Conservation (phyloP, 1,140 invertebrate genomes). For the Solen grandis region DNA sequence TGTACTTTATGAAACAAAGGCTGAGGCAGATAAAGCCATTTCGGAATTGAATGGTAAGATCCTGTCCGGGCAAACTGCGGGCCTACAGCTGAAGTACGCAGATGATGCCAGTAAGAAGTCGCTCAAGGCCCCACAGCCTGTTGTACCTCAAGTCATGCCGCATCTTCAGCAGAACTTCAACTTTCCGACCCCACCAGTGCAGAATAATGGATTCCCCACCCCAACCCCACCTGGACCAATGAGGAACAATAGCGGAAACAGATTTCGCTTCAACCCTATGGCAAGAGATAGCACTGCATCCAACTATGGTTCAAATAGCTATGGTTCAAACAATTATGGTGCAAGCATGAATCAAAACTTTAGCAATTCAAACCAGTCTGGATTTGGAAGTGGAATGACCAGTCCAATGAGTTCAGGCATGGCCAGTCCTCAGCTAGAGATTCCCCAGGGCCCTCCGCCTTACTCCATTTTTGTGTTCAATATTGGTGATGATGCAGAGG, state of each 20-base stretch:
- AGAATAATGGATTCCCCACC: slow-evolving; percentile 30
- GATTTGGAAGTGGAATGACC: background rate
- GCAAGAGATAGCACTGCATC: slow-evolving; percentile 8
- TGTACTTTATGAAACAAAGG: slow-evolving; percentile 84
- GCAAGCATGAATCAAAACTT: background rate
- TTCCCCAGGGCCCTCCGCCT: slow-evolving; percentile 22
- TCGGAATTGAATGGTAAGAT: slow-evolving; percentile 90
- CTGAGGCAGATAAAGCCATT: slow-evolving; percentile 93
- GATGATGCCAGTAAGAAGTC: slow-evolving; percentile 89
- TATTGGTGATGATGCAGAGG: slow-evolving; percentile 77
- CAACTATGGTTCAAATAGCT: background rate
- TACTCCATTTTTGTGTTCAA: slow-evolving; percentile 77
- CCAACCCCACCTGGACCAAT: slow-evolving; percentile 29
- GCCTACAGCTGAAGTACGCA: slow-evolving; percentile 91
- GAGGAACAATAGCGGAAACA: slow-evolving; percentile 29
- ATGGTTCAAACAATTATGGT: background rate
- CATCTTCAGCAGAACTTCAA: background rate
- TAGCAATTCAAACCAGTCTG: background rate
- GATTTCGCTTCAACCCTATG: slow-evolving; percentile 66
- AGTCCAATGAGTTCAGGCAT: slow-evolving; percentile 17
- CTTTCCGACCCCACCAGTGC: background rate
- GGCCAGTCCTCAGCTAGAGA: background rate
- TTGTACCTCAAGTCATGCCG: slow-evolving; percentile 13
- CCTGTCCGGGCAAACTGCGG: slow-evolving; percentile 89
- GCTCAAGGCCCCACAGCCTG: background rate